phyloP scores from a whole-genome alignment of 2,113 vertebrate genomes.

The Apeltes quadracus region DNA sequence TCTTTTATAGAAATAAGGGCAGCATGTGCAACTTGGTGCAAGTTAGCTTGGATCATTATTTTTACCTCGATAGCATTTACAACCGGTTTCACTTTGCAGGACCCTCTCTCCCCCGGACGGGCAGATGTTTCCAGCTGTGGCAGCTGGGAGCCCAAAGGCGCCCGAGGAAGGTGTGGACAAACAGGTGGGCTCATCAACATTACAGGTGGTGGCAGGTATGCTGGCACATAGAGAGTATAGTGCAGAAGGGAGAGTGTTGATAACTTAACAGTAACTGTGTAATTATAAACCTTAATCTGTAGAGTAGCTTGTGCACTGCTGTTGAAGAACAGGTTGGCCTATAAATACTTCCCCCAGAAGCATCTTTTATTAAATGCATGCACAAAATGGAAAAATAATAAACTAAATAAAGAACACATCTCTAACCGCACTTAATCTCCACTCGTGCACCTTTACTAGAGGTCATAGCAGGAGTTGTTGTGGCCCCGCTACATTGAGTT shows the following conservation, averaged over 20 bases:
- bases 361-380: neutral
- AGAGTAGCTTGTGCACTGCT: neutral
- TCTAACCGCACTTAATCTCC: neutral
- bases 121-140: constrained; percentile 44
- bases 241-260: neutral
- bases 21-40: too few species aligned
- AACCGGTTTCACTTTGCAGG: constrained; percentile 14
- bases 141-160: neutral
- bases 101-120: neutral
- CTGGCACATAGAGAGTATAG: neutral
- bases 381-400: neutral
- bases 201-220: neutral
- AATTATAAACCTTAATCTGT: neutral
- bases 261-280: neutral
- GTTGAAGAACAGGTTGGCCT: neutral
- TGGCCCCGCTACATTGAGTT: neutral
- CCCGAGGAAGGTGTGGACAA: neutral
- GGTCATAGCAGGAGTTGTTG: neutral
- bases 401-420: neutral
- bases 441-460: neutral
- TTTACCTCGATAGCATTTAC: too few species aligned
- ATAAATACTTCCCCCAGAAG: neutral
- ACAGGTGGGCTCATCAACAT: constrained; percentile 16
- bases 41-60: too few species aligned
- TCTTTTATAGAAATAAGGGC: too few species aligned